phyloP scores from a whole-genome alignment of 2,888 invertebrate species.

The Beris chalybata region DNA sequence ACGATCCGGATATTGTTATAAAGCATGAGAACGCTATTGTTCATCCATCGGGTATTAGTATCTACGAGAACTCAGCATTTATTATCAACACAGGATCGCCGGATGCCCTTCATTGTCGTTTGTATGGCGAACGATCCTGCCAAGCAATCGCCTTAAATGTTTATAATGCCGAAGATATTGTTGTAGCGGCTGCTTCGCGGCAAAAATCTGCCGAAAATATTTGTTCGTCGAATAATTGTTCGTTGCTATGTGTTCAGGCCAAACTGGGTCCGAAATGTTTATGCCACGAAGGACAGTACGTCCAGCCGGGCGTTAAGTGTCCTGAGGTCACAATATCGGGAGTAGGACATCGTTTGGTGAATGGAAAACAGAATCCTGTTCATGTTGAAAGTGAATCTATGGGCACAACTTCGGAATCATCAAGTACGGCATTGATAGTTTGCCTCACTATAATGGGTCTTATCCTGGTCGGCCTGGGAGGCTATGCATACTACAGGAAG shows the following conservation, averaged over 20 bases:
- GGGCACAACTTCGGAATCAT: constrained; percentile 11
- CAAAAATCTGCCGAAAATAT: constrained; percentile 59
- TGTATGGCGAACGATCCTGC: constrained; percentile 61
- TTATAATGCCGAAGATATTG: constrained; percentile 58
- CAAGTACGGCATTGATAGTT: constrained; percentile 35
- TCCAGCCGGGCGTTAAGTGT: constrained; percentile 52
- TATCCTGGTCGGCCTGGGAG: constrained; percentile 41
- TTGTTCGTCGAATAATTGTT: constrained; percentile 61
- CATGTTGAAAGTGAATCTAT: neutral
- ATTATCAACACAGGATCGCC: constrained; percentile 64
- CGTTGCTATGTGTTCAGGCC: constrained; percentile 64
- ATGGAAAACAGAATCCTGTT: neutral
- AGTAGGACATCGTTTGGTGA: constrained; percentile 5
- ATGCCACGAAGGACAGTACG: constrained; percentile 59
- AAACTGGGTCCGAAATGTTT: constrained; percentile 59
- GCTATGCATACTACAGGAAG: constrained; percentile 49
- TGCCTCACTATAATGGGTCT: constrained; percentile 39
- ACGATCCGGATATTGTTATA: constrained; percentile 56
- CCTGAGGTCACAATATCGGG: constrained; percentile 34
- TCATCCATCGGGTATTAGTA: constrained; percentile 66
- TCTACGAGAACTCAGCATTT: constrained; percentile 78
- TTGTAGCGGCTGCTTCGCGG: constrained; percentile 60
- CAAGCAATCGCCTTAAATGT: constrained; percentile 56
- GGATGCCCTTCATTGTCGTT: constrained; percentile 63
- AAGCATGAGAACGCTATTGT: constrained; percentile 56